Evolutionary conservation across 2,888 invertebrate species (phyloP).

Genomic region (Tipula helvola): DNA sequence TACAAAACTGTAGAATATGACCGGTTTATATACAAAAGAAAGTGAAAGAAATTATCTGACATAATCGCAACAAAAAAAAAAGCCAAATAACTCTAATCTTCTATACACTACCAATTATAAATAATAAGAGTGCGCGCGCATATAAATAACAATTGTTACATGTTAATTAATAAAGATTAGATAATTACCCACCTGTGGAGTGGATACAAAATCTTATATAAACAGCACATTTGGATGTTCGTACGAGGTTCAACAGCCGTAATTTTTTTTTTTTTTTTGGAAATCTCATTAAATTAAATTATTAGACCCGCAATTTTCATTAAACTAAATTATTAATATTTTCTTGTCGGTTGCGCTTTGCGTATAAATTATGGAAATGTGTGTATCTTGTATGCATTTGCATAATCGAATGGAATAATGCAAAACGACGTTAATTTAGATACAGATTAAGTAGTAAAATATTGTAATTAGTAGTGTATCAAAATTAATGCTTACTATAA

Average conservation of each 20-base stretch:
- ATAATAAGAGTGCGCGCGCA: neutral
- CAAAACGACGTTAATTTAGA: neutral
- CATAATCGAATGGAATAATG: neutral
- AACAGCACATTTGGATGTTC: neutral
- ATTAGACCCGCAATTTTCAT: neutral
- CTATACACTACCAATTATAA: no score
- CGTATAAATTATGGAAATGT: no score
- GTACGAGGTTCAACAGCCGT: neutral
- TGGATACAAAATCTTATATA: neutral
- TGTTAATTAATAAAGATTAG: neutral
- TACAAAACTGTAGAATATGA: neutral
- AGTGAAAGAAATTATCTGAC: neutral
- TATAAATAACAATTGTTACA: neutral
- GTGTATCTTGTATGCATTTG: neutral
- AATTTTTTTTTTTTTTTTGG: no score
- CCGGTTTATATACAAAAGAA: neutral
- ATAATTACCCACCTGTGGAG: neutral
- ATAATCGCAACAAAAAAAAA: neutral
- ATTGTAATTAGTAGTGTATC: neutral
- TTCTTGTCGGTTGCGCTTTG: no score
- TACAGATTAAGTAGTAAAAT: neutral
- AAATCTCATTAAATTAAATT: neutral
- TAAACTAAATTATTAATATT: neutral
- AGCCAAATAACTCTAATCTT: neutral
- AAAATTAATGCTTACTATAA: neutral